A percentile compares a stretch with the other conserved stretches of the same genome.
These are phyloP conservation scores for Neoarius graeffei DNA, from an alignment of 2,113 vertebrate genomes.

Conservation along the genomic window DNA sequence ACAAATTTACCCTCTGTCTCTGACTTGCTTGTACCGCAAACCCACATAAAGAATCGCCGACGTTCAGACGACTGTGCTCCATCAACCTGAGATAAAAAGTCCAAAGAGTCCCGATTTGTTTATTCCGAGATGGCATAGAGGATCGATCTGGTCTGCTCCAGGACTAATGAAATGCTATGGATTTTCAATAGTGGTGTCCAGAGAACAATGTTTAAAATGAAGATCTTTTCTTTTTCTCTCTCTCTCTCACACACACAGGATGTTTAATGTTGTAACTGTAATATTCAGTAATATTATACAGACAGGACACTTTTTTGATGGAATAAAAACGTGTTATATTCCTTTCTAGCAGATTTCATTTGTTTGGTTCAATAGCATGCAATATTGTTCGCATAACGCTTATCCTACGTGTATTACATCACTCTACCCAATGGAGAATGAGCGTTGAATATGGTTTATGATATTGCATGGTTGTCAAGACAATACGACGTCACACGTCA, in stretches of 20 bases:
- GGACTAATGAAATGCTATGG: slow-evolving; percentile 20
- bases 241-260: neutral
- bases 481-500: too few species aligned
- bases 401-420: too few species aligned
- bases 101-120: neutral
- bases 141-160: neutral
- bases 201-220: slow-evolving; percentile 14
- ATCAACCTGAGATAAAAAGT: neutral
- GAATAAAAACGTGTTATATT: too few species aligned
- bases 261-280: neutral
- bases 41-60: neutral
- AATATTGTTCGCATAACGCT: too few species aligned
- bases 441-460: too few species aligned
- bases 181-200: slow-evolving; percentile 23
- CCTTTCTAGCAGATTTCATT: too few species aligned
- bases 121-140: neutral
- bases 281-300: too few species aligned
- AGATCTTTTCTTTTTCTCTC: neutral
- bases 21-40: slow-evolving; percentile 18
- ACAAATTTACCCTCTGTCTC: neutral
- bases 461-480: too few species aligned
- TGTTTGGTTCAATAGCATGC: too few species aligned
- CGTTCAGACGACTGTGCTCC: neutral
- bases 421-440: too few species aligned
- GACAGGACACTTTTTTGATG: too few species aligned